Evolutionary conservation across 1,140 invertebrate species (phyloP), one percentile per base, ranked within the genome.

Genomic region (Trachymyrmex cornetzi): DNA sequence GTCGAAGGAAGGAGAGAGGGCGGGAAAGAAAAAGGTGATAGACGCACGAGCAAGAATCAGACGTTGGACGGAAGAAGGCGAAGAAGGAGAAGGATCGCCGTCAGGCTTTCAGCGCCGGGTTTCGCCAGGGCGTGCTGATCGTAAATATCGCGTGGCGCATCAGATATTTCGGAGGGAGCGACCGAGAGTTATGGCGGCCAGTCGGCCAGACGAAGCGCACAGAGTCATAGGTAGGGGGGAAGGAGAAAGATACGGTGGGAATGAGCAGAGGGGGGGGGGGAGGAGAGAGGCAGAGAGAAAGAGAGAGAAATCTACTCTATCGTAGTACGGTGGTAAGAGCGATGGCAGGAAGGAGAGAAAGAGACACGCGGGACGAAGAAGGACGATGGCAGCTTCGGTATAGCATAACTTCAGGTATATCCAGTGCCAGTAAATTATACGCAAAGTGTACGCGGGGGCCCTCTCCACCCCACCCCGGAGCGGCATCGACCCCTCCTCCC

Each of bases 341-440:
- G 71, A 64, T 64, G 75, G 63, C 64, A 55, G 81, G 80, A 72
- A 86, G 79, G 64, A 88, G 87, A 88, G 85, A 79, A 86, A 81
- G 72, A 84, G 90, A 74, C 63, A 64, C 79, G 55, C 72, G 77
- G 82, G 85, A 87, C 89, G 82, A 87, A 86, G 88, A 81, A 87
- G 85, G 71, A 84, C 90, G 89, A 92, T 88, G 84, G 91, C 92
- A 88, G 90, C 90, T 92, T 93, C 91, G 91, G 94, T 94, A 94
- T 94, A 94, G 92, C 93, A 95, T 94, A 94, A 94, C 94, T 95
- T 94, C 92, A 95, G 95, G 94, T 95, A 95, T 95, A 95, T 95
- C 92, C 92, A 93, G 93, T 93, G 94, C 94, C 93, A 95, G 94
- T 95, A 95, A 95, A 95, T 95, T 95, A 95, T 95, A 95, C 93